Evolutionary conservation across 2,888 invertebrate species (phyloP).

Genomic region (Patella depressa): DNA sequence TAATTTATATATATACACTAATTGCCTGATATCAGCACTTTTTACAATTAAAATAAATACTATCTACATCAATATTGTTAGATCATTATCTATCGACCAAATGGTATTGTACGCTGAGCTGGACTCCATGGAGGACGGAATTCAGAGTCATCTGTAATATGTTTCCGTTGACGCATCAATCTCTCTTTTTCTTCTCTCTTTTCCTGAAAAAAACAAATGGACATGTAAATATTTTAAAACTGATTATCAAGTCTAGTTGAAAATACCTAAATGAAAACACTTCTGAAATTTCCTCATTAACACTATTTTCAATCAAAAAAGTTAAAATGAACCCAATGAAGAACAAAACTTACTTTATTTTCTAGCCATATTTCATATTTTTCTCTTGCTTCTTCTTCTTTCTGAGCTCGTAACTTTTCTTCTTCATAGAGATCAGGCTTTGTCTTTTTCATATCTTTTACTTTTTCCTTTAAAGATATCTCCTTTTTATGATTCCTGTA

Average conservation of each 20-base stretch:
- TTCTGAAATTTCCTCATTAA: no score
- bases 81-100: conserved; percentile 31
- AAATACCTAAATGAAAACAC: no score
- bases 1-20: no score
- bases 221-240: conserved; percentile 12
- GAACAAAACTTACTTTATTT: conserved; percentile 31
- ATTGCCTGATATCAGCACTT: no score
- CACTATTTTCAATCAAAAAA: background rate
- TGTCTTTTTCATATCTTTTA: conserved; percentile 21
- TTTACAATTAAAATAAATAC: no score
- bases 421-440: conserved; percentile 24
- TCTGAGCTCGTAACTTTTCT: conserved; percentile 20
- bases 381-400: conserved; percentile 37
- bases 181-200: conserved; percentile 22
- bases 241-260: no score
- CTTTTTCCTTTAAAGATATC: conserved; percentile 20
- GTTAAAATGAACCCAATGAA: background rate
- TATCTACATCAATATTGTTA: no score
- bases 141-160: conserved; percentile 24
- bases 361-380: conserved; percentile 39
- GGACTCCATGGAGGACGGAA: conserved; percentile 42
- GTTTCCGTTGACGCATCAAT: conserved; percentile 14
- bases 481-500: conserved; percentile 32
- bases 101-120: conserved; percentile 42
- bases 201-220: conserved; percentile 23